Evolutionary conservation across 2,888 invertebrate genomes (phyloP).

Genomic region (Cylloceria caligata): DNA sequence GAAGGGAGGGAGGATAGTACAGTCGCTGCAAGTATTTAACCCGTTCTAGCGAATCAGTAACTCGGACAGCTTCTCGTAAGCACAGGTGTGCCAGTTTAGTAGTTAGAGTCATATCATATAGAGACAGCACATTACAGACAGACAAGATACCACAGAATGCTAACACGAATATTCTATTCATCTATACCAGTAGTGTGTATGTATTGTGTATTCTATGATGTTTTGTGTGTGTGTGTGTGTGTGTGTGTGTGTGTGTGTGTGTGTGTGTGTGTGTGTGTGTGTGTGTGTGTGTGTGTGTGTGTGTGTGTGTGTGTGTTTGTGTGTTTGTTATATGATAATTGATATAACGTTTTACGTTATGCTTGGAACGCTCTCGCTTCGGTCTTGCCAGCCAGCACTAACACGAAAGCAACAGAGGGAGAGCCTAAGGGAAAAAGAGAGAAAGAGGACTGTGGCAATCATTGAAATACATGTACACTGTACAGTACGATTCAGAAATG

Average conservation of each 20-base stretch:
- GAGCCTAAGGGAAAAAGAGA: slow-evolving; percentile 9
- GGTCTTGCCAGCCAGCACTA: slow-evolving; percentile 47
- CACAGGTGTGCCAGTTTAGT: slow-evolving; percentile 8
- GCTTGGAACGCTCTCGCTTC: slow-evolving; percentile 65
- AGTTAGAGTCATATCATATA: slow-evolving; percentile 9
- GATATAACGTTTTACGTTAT: slow-evolving; percentile 36
- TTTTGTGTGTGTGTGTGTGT: neutral
- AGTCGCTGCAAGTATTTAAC: slow-evolving; percentile 41
- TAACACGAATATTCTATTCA: slow-evolving; percentile 9
- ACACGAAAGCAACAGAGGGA: slow-evolving; percentile 47
- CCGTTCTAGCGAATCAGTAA: slow-evolving; percentile 14
- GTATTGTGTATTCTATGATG: neutral
- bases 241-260: neutral
- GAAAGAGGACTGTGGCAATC: neutral
- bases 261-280: slow-evolving; percentile 3
- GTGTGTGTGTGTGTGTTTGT: slow-evolving; percentile 5
- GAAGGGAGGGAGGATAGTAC: neutral
- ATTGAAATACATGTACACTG: neutral
- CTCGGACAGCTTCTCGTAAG: slow-evolving; percentile 6
- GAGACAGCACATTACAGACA: neutral
- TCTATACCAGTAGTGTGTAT: neutral
- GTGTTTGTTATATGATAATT: slow-evolving; percentile 44
- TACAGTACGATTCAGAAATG: slow-evolving; percentile 5
- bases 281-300: neutral
- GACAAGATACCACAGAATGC: slow-evolving; percentile 11